Percentiles rank a stretch among this genome's conserved stretches.
phyloP scores from a whole-genome alignment of 2,888 invertebrate genomes.

The Apamea crenata region DNA sequence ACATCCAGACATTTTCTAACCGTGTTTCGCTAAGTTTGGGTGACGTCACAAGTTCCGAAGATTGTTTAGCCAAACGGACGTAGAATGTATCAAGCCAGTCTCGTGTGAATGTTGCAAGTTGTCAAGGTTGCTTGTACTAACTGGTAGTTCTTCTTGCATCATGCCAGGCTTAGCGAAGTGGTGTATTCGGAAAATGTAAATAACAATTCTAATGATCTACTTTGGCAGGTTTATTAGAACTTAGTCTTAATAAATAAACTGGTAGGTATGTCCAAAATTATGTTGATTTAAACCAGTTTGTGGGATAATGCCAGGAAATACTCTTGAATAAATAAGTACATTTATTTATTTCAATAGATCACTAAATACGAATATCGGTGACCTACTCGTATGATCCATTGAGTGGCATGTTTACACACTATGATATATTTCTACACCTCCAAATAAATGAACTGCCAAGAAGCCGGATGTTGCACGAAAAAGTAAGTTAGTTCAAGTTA shows the following conservation, averaged over 20 bases:
- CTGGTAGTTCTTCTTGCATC: slow-evolving; percentile 68
- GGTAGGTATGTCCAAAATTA: neutral
- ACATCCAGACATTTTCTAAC: slow-evolving; percentile 16
- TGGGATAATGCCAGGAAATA: slow-evolving; percentile 4
- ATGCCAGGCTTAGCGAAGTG: slow-evolving; percentile 51
- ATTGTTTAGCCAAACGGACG: slow-evolving; percentile 47
- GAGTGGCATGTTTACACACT: slow-evolving; percentile 31
- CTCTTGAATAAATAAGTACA: slow-evolving; percentile 5
- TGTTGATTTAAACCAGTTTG: slow-evolving; percentile 6
- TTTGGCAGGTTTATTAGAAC: slow-evolving; percentile 7
- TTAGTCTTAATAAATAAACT: slow-evolving; percentile 15
- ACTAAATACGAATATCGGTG: slow-evolving; percentile 31
- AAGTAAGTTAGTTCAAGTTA: slow-evolving; percentile 22
- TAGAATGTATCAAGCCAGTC: slow-evolving; percentile 63
- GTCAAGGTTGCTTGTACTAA: slow-evolving; percentile 70
- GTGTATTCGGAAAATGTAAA: slow-evolving; percentile 48
- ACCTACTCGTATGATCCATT: slow-evolving; percentile 36
- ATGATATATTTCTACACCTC: slow-evolving; percentile 23
- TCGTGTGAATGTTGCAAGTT: slow-evolving; percentile 69
- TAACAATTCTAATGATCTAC: slow-evolving; percentile 29
- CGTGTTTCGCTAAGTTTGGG: slow-evolving; percentile 30
- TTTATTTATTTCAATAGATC: slow-evolving; percentile 31
- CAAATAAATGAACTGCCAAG: slow-evolving; percentile 28
- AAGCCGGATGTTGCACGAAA: slow-evolving; percentile 44
- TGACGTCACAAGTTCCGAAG: slow-evolving; percentile 49